Conservation (phyloP, 2,888 invertebrate genomes). For the Nemotelus nigrinus region DNA sequence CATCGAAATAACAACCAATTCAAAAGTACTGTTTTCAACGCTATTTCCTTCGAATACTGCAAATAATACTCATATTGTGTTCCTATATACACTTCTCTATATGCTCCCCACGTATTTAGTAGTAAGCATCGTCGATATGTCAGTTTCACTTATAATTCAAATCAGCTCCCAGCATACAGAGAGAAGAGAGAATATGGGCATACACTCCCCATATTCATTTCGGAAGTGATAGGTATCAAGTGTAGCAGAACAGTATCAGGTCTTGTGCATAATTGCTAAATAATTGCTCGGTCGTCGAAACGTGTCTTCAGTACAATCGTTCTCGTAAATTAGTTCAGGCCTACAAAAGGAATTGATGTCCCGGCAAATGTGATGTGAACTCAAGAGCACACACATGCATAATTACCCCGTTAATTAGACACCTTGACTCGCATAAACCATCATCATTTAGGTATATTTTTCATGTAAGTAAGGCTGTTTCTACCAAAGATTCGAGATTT, state of each 20-base stretch:
- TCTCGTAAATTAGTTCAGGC: neutral
- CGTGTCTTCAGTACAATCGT: conserved; percentile 4
- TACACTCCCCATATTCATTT: neutral
- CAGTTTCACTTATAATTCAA: conserved; percentile 45
- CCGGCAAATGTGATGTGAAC: conserved; percentile 31
- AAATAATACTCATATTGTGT: too few relatives aligned
- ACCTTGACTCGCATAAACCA: conserved; percentile 44
- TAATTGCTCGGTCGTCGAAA: conserved; percentile 4
- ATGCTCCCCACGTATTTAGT: conserved; percentile 29
- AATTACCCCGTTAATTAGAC: conserved; percentile 55
- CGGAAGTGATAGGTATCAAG: neutral
- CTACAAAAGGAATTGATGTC: neutral
- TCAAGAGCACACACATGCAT: conserved; percentile 53
- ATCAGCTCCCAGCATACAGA: conserved; percentile 10
- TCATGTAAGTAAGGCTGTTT: neutral
- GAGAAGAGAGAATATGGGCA: conserved; percentile 26
- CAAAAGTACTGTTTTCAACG: too few relatives aligned
- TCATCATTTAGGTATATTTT: conserved; percentile 25
- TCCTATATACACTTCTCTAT: conserved; percentile 3
- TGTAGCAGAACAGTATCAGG: too few relatives aligned
- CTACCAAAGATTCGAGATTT: neutral
- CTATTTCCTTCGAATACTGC: too few relatives aligned
- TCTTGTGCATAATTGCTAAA: neutral
- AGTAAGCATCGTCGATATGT: conserved; percentile 49
- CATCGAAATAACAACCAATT: too few relatives aligned